Conservation (phyloP, 1,140 invertebrate genomes). For the Psilanteris sp. region DNA sequence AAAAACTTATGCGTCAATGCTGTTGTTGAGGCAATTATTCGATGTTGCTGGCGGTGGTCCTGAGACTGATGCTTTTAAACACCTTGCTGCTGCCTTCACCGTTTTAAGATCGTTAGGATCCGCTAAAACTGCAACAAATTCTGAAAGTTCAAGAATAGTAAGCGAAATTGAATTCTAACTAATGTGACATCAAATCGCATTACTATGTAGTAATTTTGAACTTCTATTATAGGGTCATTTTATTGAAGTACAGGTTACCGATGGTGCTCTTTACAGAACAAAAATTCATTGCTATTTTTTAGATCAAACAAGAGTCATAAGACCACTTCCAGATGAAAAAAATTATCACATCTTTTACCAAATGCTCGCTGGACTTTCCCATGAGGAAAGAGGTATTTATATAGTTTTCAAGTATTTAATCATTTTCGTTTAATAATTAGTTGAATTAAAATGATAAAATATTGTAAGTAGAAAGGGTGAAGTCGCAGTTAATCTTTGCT, state of each 20-base stretch:
- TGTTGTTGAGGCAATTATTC: conserved; percentile 93
- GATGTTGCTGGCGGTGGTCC: conserved; percentile 95
- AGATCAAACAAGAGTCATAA: conserved; percentile 94
- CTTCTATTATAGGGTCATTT: conserved; percentile 89
- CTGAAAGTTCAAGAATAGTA: conserved; percentile 96
- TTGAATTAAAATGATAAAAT: too few relatives aligned
- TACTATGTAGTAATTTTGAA: not conserved
- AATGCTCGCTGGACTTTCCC: conserved; percentile 93
- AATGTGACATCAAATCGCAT: not conserved
- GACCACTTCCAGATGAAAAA: conserved; percentile 91
- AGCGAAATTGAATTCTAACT: conserved; percentile 71
- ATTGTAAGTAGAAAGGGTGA: too few relatives aligned
- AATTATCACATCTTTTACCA: conserved; percentile 99
- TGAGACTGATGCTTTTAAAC: conserved; percentile 97
- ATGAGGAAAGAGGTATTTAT: conserved; percentile 92
- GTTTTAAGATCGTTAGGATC: conserved; percentile 94
- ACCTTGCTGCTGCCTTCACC: conserved; percentile 95
- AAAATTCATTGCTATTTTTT: conserved; percentile 98
- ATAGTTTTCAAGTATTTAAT: too few relatives aligned
- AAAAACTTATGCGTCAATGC: conserved; percentile 96
- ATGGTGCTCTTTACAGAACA: conserved; percentile 94
- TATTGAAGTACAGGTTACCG: conserved; percentile 97
- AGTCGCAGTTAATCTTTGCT: too few relatives aligned
- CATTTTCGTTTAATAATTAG: too few relatives aligned
- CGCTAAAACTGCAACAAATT: conserved; percentile 93